Conservation (phyloP, 2,113 vertebrate genomes). For the Festucalex cinctus region DNA sequence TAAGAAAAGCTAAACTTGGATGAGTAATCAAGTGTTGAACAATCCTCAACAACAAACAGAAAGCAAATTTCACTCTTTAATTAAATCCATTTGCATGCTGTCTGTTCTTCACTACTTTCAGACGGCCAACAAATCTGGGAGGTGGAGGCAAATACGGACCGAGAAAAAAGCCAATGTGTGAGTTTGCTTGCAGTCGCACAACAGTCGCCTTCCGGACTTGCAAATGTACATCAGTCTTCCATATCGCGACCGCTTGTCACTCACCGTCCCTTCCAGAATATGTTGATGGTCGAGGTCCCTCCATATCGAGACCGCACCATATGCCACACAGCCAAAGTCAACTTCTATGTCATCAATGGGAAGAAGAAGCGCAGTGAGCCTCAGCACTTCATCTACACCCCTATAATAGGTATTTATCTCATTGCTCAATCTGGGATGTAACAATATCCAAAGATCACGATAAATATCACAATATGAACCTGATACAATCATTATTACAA, state of each 20-base stretch:
- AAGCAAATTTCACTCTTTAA: conserved; percentile 14
- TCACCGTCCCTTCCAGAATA: conserved; percentile 71
- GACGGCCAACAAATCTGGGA: conserved; percentile 95
- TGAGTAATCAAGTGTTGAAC: conserved; percentile 29
- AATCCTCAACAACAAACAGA: conserved; percentile 1
- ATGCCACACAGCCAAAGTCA: conserved; percentile 82
- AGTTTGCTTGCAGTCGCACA: conserved; percentile 56
- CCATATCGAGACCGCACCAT: conserved; percentile 86
- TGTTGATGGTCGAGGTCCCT: conserved; percentile 91
- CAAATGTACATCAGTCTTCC: not conserved
- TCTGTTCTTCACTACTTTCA: conserved; percentile 56
- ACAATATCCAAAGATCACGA: too few species aligned
- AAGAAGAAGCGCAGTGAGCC: conserved; percentile 92
- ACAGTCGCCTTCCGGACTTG: not conserved
- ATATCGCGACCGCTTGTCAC: not conserved
- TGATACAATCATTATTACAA: too few species aligned
- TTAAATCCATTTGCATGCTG: not conserved
- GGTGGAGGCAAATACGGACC: conserved; percentile 88
- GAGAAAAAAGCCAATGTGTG: conserved; percentile 92
- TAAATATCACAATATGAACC: too few species aligned
- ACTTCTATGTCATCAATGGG: conserved; percentile 92
- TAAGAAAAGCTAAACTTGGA: too few species aligned
- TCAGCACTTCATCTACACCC: conserved; percentile 90
- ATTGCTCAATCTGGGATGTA: not conserved
- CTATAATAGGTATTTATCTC: conserved; percentile 74